Percentiles rank a stretch among this genome's conserved stretches.
phyloP scores from a whole-genome alignment of 2,797 vertebrate species.

The Platalea minor region DNA sequence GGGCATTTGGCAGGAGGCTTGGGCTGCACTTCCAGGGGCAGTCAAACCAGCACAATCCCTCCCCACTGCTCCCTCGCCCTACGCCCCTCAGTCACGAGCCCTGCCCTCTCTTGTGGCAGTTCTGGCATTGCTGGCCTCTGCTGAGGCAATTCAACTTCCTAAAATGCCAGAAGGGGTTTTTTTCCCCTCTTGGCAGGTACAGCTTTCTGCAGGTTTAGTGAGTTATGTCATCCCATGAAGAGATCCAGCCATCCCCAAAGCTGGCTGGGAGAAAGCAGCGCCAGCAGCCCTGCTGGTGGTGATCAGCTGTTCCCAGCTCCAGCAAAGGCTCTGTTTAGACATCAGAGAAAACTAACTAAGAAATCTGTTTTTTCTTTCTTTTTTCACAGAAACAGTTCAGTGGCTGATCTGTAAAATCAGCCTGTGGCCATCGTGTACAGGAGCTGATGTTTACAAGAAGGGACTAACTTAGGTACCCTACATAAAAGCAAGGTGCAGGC shows the following conservation, averaged over 20 bases:
- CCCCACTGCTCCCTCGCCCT: neutral
- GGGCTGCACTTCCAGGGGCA: neutral
- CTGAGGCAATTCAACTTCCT: neutral
- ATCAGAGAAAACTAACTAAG: neutral
- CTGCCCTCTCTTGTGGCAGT: neutral
- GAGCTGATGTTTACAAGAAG: neutral
- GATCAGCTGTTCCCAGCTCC: neutral
- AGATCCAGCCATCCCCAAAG: neutral
- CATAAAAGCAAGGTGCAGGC: neutral
- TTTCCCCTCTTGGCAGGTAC: neutral
- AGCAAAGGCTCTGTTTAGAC: neutral
- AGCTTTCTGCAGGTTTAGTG: neutral
- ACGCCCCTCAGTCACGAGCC: fast-evolving
- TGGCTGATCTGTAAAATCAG: neutral
- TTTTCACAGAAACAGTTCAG: neutral
- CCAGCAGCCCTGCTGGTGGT: neutral
- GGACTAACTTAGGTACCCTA: neutral
- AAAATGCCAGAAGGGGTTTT: neutral
- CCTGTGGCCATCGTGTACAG: no score
- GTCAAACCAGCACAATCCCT: fast-evolving
- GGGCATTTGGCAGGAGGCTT: neutral
- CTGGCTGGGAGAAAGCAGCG: neutral
- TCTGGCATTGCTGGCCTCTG: neutral
- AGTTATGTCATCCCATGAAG: neutral
- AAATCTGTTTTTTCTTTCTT: neutral